Conservation (phyloP, 2,797 vertebrate species). For the Falco naumanni region DNA sequence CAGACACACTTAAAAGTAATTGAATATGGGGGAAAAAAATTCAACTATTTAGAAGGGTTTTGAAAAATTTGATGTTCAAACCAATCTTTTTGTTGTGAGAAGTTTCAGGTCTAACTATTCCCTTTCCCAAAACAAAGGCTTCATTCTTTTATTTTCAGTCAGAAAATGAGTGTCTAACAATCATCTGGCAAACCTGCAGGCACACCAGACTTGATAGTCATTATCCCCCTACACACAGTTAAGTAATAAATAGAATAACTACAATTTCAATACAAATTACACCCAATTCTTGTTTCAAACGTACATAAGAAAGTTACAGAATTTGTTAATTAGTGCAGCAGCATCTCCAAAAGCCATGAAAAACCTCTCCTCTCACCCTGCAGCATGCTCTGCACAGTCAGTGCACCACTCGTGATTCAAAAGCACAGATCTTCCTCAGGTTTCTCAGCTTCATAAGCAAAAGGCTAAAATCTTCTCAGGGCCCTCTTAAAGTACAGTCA, state of each 20-base stretch:
- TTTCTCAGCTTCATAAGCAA: not conserved
- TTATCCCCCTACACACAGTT: not conserved
- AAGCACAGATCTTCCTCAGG: not conserved
- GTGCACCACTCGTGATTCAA: rapidly evolving
- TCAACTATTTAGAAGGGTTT: not conserved
- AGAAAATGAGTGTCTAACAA: not conserved
- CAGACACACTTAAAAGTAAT: not conserved
- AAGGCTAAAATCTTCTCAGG: not conserved
- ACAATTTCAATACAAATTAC: not conserved
- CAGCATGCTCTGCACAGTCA: not conserved
- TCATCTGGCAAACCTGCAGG: not conserved
- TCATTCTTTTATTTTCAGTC: not conserved
- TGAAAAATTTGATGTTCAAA: not conserved
- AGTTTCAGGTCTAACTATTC: not conserved
- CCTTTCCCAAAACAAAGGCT: not conserved
- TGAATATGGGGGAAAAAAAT: not conserved
- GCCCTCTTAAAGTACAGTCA: not conserved
- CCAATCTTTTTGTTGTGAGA: not conserved
- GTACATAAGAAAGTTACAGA: not conserved
- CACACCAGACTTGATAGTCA: not conserved
- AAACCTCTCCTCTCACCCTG: not conserved
- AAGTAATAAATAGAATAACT: not conserved
- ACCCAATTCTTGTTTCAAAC: not conserved
- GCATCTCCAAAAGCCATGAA: not conserved
- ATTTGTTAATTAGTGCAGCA: not conserved